phyloP scores from a whole-genome alignment of 2,113 vertebrate genomes.

The Trematomus loennbergii region DNA sequence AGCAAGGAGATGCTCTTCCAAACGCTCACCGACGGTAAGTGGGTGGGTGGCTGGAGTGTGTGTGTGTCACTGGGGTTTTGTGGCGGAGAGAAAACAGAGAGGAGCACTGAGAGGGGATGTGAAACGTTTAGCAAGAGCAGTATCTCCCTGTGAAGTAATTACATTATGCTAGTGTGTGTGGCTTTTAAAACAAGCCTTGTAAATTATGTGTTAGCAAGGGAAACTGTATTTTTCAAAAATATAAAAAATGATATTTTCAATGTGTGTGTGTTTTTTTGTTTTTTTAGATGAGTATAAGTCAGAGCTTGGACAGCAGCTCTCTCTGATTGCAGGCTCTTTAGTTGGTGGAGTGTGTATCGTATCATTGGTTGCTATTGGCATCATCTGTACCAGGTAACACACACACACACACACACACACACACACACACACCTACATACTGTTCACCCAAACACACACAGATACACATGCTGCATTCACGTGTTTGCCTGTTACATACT shows the following conservation, averaged over 20 bases:
- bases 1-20: slow-evolving; percentile 99
- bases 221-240: not conserved
- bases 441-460: not conserved
- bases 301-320: slow-evolving; percentile 93
- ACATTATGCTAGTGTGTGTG: slow-evolving; percentile 49
- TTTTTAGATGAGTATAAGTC: slow-evolving; percentile 94
- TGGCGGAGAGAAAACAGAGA: slow-evolving; percentile 29
- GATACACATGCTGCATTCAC: not conserved
- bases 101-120: slow-evolving; percentile 27
- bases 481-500: not conserved
- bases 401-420: slow-evolving; percentile 11
- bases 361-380: slow-evolving; percentile 92
- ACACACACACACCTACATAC: not conserved
- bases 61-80: slow-evolving; percentile 20
- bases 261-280: slow-evolving; percentile 40
- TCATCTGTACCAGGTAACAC: slow-evolving; percentile 93
- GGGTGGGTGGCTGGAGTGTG: slow-evolving; percentile 19
- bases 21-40: slow-evolving; percentile 93
- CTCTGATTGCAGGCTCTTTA: slow-evolving; percentile 92
- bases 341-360: slow-evolving; percentile 94
- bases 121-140: slow-evolving; percentile 40
- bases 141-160: slow-evolving; percentile 58
- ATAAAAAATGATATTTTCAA: not conserved
- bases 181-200: slow-evolving; percentile 53
- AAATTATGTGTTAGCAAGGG: not conserved